Base-by-base conservation (phyloP, 37 sponge, comb jelly and placozoan genomes). In the Cliona cf. orientalis region DNA sequence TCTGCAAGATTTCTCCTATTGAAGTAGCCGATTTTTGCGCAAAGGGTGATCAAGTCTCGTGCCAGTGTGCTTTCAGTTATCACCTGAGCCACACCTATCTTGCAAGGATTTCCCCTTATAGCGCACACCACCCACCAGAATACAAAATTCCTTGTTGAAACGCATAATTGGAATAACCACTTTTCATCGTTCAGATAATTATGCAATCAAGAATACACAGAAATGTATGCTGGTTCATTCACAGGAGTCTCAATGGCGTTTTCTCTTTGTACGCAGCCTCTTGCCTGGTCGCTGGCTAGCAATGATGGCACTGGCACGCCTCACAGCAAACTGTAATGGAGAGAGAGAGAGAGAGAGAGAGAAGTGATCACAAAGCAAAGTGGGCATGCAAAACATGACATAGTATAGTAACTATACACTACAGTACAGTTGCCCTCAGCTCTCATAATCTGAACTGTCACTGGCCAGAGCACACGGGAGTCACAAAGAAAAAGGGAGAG, bases 361-460 rank as follows among this genome's bases (percentile, higher is more conserved):
- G 1, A 33, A 23, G 34, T 38, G 2, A 6, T 45, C 2, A 46
- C 75, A 29, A n/a, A n/a, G n/a, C n/a, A n/a, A n/a, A n/a, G n/a
- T n/a, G n/a, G n/a, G n/a, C n/a, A n/a, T n/a, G n/a, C n/a, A n/a
- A n/a, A n/a, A n/a, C n/a, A n/a, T n/a, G n/a, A n/a, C n/a, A n/a
- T n/a, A n/a, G n/a, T n/a, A n/a, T n/a, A n/a, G n/a, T n/a, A 62
- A 62, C 53, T 49, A 49, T 9, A n/a, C n/a, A n/a, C n/a, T 9
- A 26, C 41, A 33, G 2, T 6, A 14, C 36, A 3, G 28, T 36
- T 0, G 87, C 78, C 82, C 83, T 88, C 89, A 82, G 89, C 89
- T 88, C 89, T 88, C 89, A 88, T 82, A 88, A 88, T 88, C 89
- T 88, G 69, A 65, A 55, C 60, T 38, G 61, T 81, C 83, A 89